Conservation (phyloP, 2,888 invertebrate genomes). For the Acrocyrtus sp. region DNA sequence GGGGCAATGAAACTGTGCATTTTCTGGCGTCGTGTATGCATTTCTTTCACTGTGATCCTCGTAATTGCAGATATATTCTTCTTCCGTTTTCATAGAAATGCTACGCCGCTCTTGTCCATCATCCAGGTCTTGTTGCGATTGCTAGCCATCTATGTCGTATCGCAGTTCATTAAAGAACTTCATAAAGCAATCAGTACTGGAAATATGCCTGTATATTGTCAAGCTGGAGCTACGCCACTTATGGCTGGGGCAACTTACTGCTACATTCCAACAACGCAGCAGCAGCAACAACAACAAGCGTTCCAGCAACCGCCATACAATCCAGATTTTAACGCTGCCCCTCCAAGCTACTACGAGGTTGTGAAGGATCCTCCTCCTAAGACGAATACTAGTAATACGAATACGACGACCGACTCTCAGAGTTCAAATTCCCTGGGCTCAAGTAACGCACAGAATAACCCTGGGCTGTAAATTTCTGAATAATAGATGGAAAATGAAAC, state of each 20-base stretch:
- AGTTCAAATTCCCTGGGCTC: no score
- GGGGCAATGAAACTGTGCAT: slow-evolving; percentile 41
- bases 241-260: slow-evolving; percentile 39
- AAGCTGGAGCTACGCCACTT: slow-evolving; percentile 27
- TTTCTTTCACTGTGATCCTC: slow-evolving; percentile 45
- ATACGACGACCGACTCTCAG: no score
- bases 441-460: no score
- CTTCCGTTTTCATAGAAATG: slow-evolving; percentile 1
- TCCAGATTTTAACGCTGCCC: slow-evolving; percentile 28
- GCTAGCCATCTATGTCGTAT: slow-evolving; percentile 43
- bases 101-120: slow-evolving; percentile 26
- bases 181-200: slow-evolving; percentile 27
- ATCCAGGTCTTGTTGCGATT: slow-evolving; percentile 34
- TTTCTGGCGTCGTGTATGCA: slow-evolving; percentile 49
- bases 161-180: slow-evolving; percentile 44
- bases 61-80: slow-evolving; percentile 35
- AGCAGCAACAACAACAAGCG: slow-evolving; percentile 14
- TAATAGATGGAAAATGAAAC: no score
- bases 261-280: slow-evolving; percentile 34
- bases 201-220: slow-evolving; percentile 28
- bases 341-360: slow-evolving; percentile 46
- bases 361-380: slow-evolving; percentile 24
- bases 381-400: no score
- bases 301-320: slow-evolving; percentile 11
- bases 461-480: no score